Base-by-base conservation (phyloP, 2,797 vertebrate species). In the Selene dorsalis region DNA sequence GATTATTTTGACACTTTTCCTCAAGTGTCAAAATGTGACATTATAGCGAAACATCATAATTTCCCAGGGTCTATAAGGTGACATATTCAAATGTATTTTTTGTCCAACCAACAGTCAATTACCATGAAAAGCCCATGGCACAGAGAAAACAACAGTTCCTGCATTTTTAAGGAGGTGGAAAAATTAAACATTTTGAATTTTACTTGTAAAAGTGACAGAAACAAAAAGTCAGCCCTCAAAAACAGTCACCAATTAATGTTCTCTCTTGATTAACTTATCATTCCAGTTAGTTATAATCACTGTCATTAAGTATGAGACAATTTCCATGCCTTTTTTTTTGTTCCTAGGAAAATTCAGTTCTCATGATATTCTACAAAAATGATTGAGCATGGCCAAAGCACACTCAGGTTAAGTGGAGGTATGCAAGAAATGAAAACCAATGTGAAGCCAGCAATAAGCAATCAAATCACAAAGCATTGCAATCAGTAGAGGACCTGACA, bases 401-500 rank as follows among this genome's bases (percentile, higher is more conserved):
- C n/a, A 66, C 16, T 60, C 22, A 59, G 17, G 22, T 39, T 59
- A 55, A 77, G 48, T 77, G 52, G 18, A 45, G 20, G 35, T 26
- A 45, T 35, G 38, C 24, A 43, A 38, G 18, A 74, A 58, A 68
- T 26, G 11, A 48, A 66, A 75, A 62, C 14, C n/a, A 69, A 24
- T 12, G 24, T 63, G 3, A 68, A 65, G 32, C 60, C 41, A 63
- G 32, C 58, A 75, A 75, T 88, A 81, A 59, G 77, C 75, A 88
- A 89, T 91, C 82, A 91, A 84, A 87, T 68, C 57, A 69, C 53
- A 73, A 14, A 73, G 64, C 30, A 62, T 55, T 22, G 73, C 77
- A 87, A 85, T 84, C 83, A 87, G 72, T 50, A 24, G 57, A 65
- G 74, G 76, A 80, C 74, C 81, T 81, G 67, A 85, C 30, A 86